Evolutionary conservation across 2,113 vertebrate genomes (phyloP).

Genomic region (Nycticebus coucang): DNA sequence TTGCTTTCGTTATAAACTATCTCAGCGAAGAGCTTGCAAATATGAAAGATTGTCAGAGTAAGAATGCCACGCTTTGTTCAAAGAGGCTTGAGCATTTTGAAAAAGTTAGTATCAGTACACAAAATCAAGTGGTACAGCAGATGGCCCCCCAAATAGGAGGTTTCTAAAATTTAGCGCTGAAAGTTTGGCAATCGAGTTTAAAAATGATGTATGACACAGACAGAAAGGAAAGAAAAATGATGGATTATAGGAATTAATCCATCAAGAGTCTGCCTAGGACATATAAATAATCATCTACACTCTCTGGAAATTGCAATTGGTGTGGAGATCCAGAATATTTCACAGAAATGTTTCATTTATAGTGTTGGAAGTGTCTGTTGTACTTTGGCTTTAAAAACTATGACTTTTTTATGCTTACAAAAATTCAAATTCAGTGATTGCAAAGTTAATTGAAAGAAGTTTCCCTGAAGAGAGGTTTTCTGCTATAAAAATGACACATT

Average conservation of each 20-base stretch:
- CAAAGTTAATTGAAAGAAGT: background rate
- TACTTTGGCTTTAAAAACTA: conserved; percentile 39
- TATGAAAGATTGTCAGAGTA: background rate
- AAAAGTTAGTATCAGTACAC: background rate
- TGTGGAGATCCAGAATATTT: conserved; percentile 50
- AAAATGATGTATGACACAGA: conserved; percentile 50
- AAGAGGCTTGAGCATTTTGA: conserved; percentile 22
- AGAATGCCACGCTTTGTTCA: conserved; percentile 41
- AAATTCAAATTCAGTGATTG: conserved; percentile 47
- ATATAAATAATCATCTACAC: conserved; percentile 34
- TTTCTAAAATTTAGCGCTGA: conserved; percentile 34
- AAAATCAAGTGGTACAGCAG: background rate
- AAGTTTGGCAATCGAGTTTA: conserved; percentile 45
- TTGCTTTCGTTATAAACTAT: conserved; percentile 1
- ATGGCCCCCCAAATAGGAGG: background rate
- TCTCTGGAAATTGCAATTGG: conserved; percentile 41
- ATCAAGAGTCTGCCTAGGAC: conserved; percentile 51
- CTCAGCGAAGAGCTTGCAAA: conserved; percentile 1
- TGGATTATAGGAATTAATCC: conserved; percentile 67
- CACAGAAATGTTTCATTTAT: conserved; percentile 60
- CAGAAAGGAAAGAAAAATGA: conserved; percentile 59
- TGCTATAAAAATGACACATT: background rate
- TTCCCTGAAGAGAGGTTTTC: background rate
- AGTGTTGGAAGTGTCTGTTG: background rate
- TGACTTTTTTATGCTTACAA: background rate